These are phyloP conservation scores for Spilosoma lubricipeda DNA, from an alignment of 2,888 invertebrate genomes.

Conservation along the genomic window DNA sequence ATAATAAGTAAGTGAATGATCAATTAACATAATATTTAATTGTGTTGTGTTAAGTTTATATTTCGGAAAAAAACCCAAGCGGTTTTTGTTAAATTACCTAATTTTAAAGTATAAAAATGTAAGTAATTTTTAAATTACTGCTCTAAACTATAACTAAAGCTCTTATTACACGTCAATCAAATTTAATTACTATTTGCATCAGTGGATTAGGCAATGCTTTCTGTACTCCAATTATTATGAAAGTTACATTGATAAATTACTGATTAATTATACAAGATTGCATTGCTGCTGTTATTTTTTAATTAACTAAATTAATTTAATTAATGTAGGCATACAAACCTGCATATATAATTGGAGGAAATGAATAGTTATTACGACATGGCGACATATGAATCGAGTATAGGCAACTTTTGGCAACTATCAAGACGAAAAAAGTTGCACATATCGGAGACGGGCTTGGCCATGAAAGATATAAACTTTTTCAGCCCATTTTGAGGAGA, in stretches of 20 bases:
- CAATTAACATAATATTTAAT: no score
- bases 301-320: constrained; percentile 1
- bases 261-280: constrained; percentile 2
- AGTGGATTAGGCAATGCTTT: constrained; percentile 29
- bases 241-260: constrained; percentile 5
- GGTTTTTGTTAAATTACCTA: not conserved
- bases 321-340: not conserved
- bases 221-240: constrained; percentile 2
- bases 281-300: not conserved
- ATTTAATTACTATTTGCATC: constrained; percentile 30
- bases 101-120: not conserved
- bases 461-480: no score
- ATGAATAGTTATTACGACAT: not conserved
- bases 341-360: not conserved
- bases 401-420: no score
- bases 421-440: not conserved
- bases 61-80: not conserved
- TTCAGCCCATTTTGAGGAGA: no score
- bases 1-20: not conserved
- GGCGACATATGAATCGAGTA: not conserved
- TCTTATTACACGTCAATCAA: constrained; percentile 29
- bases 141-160: not conserved
- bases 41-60: no score
- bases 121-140: not conserved
- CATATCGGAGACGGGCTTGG: no score